Evolutionary conservation across 1,140 invertebrate genomes (phyloP).

Genomic region (Lucilia sericata): DNA sequence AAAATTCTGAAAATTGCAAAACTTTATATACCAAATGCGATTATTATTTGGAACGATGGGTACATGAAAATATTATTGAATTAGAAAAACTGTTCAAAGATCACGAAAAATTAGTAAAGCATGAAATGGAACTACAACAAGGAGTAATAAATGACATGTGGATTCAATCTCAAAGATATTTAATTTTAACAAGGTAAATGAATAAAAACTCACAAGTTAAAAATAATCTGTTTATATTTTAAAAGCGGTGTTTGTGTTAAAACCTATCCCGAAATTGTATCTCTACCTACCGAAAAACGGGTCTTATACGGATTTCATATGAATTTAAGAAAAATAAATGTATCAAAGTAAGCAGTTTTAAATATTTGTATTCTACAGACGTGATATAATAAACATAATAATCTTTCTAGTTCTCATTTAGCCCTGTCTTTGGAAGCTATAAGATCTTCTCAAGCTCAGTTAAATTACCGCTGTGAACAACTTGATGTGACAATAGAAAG

Average conservation of each 20-base stretch:
- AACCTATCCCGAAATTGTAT: constrained; percentile 45
- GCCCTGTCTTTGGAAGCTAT: constrained; percentile 13
- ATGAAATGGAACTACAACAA: constrained; percentile 36
- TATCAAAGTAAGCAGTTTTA: constrained; percentile 26
- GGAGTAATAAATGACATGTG: constrained; percentile 33
- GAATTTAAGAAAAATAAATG: constrained; percentile 29
- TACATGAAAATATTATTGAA: constrained; percentile 29
- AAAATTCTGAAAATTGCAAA: constrained; percentile 46
- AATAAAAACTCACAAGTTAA: background rate
- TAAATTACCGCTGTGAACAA: constrained; percentile 15
- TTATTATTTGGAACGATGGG: constrained; percentile 43
- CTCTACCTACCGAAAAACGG: constrained; percentile 7
- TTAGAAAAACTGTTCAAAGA: constrained; percentile 38
- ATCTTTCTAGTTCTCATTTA: constrained; percentile 38
- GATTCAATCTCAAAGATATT: constrained; percentile 42
- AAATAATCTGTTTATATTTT: background rate
- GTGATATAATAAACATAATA: background rate
- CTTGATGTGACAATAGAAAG: constrained; percentile 45
- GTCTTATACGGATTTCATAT: background rate
- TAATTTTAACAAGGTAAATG: constrained; percentile 40
- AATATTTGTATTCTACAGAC: no score
- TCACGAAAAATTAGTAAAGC: background rate
- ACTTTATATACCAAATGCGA: constrained; percentile 48
- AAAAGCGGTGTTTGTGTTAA: constrained; percentile 37
- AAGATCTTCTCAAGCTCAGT: background rate